phyloP scores from a whole-genome alignment of 2,797 vertebrate species.

The Silurus lanzhouensis region DNA sequence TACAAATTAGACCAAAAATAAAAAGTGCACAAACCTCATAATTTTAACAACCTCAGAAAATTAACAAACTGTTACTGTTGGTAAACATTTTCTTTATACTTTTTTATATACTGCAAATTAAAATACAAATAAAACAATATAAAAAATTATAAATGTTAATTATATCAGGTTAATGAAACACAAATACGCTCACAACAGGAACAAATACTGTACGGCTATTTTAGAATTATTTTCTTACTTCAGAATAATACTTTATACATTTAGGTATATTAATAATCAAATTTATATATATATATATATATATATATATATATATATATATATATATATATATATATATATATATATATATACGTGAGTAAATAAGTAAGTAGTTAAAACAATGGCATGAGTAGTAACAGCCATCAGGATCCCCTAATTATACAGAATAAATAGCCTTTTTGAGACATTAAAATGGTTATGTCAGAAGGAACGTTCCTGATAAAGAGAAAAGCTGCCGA shows the following conservation, averaged over 20 bases:
- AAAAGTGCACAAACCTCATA: background rate
- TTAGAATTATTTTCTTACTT: background rate
- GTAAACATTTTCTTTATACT: background rate
- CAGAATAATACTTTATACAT: background rate
- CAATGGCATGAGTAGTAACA: background rate
- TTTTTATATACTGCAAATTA: background rate
- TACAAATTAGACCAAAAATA: too few species aligned
- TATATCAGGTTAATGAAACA: background rate
- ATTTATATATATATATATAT: too few species aligned
- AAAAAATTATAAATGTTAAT: background rate
- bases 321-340: too few species aligned
- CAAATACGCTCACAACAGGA: background rate
- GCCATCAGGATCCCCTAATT: too few species aligned
- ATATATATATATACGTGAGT: too few species aligned
- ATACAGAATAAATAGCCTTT: background rate
- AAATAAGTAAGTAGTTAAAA: background rate
- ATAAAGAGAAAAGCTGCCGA: background rate
- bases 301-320: too few species aligned
- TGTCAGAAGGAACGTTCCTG: background rate
- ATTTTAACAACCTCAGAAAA: background rate
- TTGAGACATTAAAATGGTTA: background rate
- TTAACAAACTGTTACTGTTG: background rate
- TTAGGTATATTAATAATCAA: too few species aligned
- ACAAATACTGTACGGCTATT: background rate
- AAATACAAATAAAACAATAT: background rate